Base-by-base conservation (phyloP, 2,797 vertebrate genomes). In the Falco biarmicus region DNA sequence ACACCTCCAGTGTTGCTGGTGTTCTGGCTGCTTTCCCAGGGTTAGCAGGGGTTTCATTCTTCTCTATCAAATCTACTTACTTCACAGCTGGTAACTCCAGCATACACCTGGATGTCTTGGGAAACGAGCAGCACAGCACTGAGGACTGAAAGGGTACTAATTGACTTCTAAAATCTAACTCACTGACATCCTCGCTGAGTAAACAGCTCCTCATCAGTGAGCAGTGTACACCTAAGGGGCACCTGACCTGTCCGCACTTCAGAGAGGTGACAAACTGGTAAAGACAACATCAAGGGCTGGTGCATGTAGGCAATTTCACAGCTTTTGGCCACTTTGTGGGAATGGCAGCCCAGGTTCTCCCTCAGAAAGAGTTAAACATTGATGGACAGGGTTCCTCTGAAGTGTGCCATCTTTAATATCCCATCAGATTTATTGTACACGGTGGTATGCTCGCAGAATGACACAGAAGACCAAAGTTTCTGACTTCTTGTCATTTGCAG, bases 191-290 rank as follows among this genome's bases (percentile, higher is more conserved):
- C 31, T 64, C 26, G 22, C 7, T 17, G 20, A 32, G 41, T 32
- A 69, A 86, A 19, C 8, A 34, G 31, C 50, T 90, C 37, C 53
- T 75, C 1, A 0, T 6, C 4, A 0, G 21, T 0, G 0, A 84
- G 24, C 73, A 48, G 19, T 2, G 12, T 14, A 75, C 28, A 84
- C 31, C 39, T 51, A 21, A 86, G 77, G 24, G 73, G 15, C 19
- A 51, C 19, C 11, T 0, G 1, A 54, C 56, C 10, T 43, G 15
- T 18, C 24, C 15, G 10, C 81, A 14, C 9, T 8, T 51, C 50
- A 68, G 59, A 59, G 19, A 56, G 7, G 6, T 56, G 77, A 76
- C 22, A 68, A 28, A 5, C 4, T 90, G 21, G 11, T 45, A 69
- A 82, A 69, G 19, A 51, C 9, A 34, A 4, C 29, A 63, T 28